Base-by-base conservation (phyloP, 2,113 vertebrate species). In the Lota lota region DNA sequence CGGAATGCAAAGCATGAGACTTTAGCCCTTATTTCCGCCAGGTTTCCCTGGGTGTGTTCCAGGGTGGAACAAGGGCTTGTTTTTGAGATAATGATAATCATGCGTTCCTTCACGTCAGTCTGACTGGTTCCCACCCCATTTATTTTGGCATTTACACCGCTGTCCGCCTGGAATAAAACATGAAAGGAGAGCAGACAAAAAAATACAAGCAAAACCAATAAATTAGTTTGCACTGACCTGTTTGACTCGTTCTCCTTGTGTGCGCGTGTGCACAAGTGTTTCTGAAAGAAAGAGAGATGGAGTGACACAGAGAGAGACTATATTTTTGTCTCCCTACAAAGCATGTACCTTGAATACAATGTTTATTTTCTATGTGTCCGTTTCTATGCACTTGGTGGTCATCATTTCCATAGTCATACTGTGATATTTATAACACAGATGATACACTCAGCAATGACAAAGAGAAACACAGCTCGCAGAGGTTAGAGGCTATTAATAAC, bases 221-320 rank as follows among this genome's bases (percentile, higher is more conserved):
- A 69, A 69, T 72, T 61, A 66, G 36, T 58, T 76, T 64, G 51
- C 59, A 16, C 14, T 74, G 79, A 85, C 85, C 64, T 4, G 85
- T 88, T 79, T 11, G 53, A 84, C 88, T 74, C 72, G 87, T 89
- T 88, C 69, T 56, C 50, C 61, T 8, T 16, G 2, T 69, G 10
- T 33, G 7, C 10, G 8, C 40, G 19, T 63, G n/a, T 10, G 28
- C 1, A 24, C 24, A 10, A 63, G 15, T 58, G 53, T 67, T 4
- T 22, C 24, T 61, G 20, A 47, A 14, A 14, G 10, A 47, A 14
- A 47, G 40, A 14, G 10, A 47, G 40, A 47, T 14, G 40, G 10
- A 47, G 40, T 8, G 12, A 47, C 40, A 47, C 40, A 47, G 0
- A 47, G 40, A 47, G 40, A 47, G 40, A 47, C 40, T 47, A 14